These are phyloP conservation scores for Chymomyza amoena DNA, from an alignment of 2,888 invertebrate species.

Conservation along the genomic window DNA sequence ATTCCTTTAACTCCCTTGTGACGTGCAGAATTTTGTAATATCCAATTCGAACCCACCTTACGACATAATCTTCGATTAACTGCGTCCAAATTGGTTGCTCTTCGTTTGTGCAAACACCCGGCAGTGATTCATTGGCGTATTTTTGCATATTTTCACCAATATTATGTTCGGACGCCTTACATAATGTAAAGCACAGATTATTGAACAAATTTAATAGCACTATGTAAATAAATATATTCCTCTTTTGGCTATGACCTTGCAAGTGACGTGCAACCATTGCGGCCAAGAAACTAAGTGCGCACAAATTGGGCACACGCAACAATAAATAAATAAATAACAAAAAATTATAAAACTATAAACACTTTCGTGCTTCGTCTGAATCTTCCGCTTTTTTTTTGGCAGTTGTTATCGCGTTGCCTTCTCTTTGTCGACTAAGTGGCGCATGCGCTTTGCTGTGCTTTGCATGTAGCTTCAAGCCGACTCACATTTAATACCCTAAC, in stretches of 20 bases:
- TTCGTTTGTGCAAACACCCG: slow-evolving; percentile 24
- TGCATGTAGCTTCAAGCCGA: slow-evolving; percentile 8
- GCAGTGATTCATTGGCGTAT: slow-evolving; percentile 65
- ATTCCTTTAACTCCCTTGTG: too few species aligned
- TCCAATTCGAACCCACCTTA: slow-evolving; percentile 73
- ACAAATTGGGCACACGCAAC: slow-evolving; percentile 1
- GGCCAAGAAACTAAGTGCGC: not conserved
- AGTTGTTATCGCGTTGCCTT: not conserved
- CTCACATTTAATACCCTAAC: slow-evolving; percentile 14
- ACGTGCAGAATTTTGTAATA: not conserved
- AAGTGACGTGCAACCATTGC: not conserved
- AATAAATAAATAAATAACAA: not conserved
- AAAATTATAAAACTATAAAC: not conserved
- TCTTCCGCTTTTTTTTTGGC: not conserved
- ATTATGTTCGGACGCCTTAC: slow-evolving; percentile 50
- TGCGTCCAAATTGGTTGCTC: slow-evolving; percentile 80
- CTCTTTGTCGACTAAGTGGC: not conserved
- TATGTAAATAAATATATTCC: slow-evolving; percentile 43
- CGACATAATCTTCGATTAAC: slow-evolving; percentile 83
- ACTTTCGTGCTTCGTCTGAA: not conserved
- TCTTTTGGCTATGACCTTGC: slow-evolving; percentile 22
- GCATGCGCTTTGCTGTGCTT: slow-evolving; percentile 1
- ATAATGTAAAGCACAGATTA: slow-evolving; percentile 55
- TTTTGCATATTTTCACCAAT: slow-evolving; percentile 57
- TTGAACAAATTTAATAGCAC: slow-evolving; percentile 50